Evolutionary conservation across 2,113 vertebrate genomes (phyloP).

Genomic region (Epinephelus fuscoguttatus): DNA sequence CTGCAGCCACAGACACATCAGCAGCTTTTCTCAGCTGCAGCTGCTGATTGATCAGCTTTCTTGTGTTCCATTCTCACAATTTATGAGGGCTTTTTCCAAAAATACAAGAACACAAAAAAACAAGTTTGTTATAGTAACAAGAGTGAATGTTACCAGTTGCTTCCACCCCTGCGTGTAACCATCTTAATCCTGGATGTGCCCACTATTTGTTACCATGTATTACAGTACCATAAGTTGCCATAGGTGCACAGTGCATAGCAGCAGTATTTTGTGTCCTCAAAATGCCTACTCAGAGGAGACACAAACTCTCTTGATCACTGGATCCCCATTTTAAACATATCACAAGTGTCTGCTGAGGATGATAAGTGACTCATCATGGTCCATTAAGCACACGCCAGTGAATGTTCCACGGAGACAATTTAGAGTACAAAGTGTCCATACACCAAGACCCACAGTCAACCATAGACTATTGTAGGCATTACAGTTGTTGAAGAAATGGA

Average conservation of each 20-base stretch:
- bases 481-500: slow-evolving; percentile 52
- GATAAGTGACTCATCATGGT: slow-evolving; percentile 67
- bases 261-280: not conserved
- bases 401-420: slow-evolving; percentile 64
- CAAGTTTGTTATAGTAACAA: no score
- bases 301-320: slow-evolving; percentile 48
- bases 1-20: no score
- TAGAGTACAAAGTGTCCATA: slow-evolving; percentile 51
- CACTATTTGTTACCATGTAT: not conserved
- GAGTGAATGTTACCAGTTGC: no score
- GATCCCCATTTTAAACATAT: slow-evolving; percentile 64
- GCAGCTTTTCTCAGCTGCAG: not conserved
- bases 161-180: no score
- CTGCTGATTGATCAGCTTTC: not conserved
- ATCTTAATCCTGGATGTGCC: no score
- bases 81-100: no score
- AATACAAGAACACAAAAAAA: no score
- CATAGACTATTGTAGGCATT: slow-evolving; percentile 39
- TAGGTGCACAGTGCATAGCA: not conserved
- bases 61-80: not conserved
- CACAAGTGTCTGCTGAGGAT: slow-evolving; percentile 61
- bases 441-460: slow-evolving; percentile 44
- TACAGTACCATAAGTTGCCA: not conserved
- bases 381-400: slow-evolving; percentile 62
- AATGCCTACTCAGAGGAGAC: slow-evolving; percentile 44